phyloP scores from a whole-genome alignment of 2,797 vertebrate species.

The Phyllotis vaccarum region DNA sequence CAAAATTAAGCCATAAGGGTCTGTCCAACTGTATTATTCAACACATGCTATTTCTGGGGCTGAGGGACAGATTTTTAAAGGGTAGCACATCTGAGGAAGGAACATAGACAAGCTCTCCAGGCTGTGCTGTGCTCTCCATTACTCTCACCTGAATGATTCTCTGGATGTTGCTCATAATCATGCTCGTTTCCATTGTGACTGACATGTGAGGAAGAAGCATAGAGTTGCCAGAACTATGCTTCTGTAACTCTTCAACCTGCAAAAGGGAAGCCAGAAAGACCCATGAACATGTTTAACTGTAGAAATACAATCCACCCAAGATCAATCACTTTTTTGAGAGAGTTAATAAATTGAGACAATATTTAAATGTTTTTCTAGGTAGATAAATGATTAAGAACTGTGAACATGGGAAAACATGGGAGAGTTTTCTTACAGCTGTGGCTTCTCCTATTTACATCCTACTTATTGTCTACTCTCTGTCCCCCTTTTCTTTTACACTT shows the following conservation, averaged over 20 bases:
- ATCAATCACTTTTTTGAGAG: not conserved
- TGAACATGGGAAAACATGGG: not conserved
- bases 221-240: slow-evolving; percentile 88
- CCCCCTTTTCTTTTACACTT: not conserved
- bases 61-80: slow-evolving; percentile 3
- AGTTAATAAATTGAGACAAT: not conserved
- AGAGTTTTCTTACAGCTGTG: not conserved
- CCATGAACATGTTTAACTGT: not conserved
- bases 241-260: slow-evolving; percentile 95
- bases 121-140: not conserved
- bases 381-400: slow-evolving; percentile 30
- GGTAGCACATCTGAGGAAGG: not conserved
- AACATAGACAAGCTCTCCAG: not conserved
- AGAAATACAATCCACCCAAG: slow-evolving; percentile 38
- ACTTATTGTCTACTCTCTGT: not conserved
- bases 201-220: slow-evolving; percentile 89
- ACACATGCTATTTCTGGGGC: not conserved
- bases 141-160: slow-evolving; percentile 94
- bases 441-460: not conserved
- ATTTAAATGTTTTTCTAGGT: not conserved
- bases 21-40: slow-evolving; percentile 20
- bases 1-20: slow-evolving; percentile 23
- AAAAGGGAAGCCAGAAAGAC: slow-evolving; percentile 25
- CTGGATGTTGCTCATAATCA: slow-evolving; percentile 97
- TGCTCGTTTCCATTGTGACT: slow-evolving; percentile 96